Evolutionary conservation across 2,888 invertebrate genomes (phyloP).

Genomic region (Fragum fragum): DNA sequence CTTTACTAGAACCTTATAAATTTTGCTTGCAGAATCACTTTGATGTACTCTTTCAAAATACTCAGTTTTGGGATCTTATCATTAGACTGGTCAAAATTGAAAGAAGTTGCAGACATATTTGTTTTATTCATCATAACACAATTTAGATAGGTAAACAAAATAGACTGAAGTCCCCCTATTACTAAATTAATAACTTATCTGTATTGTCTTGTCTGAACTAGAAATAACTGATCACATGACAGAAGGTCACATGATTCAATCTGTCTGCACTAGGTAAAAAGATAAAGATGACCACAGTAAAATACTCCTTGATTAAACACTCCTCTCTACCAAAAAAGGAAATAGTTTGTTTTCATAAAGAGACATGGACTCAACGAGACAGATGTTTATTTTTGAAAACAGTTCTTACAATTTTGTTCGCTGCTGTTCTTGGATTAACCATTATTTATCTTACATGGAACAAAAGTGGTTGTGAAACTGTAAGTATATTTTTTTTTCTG

Average conservation of each 20-base stretch:
- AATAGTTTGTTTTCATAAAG: not conserved
- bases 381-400: not conserved
- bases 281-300: not conserved
- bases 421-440: conserved; percentile 2
- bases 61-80: too few species aligned
- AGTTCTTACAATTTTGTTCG: not conserved
- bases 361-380: not conserved
- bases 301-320: not conserved
- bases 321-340: too few species aligned
- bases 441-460: not conserved
- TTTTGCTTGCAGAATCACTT: too few species aligned
- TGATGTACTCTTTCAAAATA: too few species aligned
- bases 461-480: not conserved
- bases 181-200: too few species aligned
- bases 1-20: too few species aligned
- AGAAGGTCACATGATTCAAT: not conserved
- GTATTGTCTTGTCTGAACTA: not conserved
- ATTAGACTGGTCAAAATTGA: too few species aligned
- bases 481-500: not conserved
- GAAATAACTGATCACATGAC: not conserved
- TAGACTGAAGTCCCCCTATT: too few species aligned
- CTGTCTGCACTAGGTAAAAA: not conserved
- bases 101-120: too few species aligned
- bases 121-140: too few species aligned
- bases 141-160: too few species aligned